Percentiles rank a stretch among this genome's conserved stretches.
Evolutionary conservation across 1,140 invertebrate species (phyloP).

Genomic region (Anastrepha ludens): DNA sequence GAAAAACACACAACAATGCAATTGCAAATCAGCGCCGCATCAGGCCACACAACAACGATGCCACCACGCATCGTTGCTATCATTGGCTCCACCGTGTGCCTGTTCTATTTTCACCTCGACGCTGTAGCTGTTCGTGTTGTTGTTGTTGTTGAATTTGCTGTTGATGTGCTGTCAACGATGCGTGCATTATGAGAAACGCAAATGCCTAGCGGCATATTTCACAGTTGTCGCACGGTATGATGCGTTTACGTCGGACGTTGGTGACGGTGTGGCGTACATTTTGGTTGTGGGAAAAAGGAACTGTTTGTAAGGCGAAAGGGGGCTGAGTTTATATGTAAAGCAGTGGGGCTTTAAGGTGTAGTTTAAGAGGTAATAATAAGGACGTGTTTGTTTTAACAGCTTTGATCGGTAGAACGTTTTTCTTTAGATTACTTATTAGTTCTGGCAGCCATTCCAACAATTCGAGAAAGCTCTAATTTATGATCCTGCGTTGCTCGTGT

Average conservation of each 20-base stretch:
- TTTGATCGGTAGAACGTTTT: too few species aligned
- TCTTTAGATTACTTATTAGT: too few species aligned
- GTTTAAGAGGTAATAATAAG: too few species aligned
- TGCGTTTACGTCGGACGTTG: neutral
- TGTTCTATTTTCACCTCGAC: conserved; percentile 33
- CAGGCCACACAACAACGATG: neutral
- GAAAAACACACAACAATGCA: neutral
- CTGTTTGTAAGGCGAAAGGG: neutral
- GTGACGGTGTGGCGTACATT: neutral
- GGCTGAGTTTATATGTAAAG: neutral
- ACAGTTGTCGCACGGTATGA: conserved; percentile 43
- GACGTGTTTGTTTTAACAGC: too few species aligned
- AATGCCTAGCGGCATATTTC: conserved; percentile 29
- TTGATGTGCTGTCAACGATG: conserved; percentile 33
- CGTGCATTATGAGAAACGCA: conserved; percentile 38
- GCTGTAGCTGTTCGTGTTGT: neutral
- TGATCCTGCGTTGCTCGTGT: too few species aligned
- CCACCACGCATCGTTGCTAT: neutral
- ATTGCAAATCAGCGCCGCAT: neutral
- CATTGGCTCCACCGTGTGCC: neutral
- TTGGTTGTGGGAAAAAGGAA: neutral
- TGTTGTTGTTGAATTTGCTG: neutral
- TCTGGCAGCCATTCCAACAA: too few species aligned
- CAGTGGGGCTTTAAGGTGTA: neutral
- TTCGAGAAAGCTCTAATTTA: too few species aligned